Evolutionary conservation across 2,113 vertebrate genomes (phyloP).

Genomic region (Nicator chloris): DNA sequence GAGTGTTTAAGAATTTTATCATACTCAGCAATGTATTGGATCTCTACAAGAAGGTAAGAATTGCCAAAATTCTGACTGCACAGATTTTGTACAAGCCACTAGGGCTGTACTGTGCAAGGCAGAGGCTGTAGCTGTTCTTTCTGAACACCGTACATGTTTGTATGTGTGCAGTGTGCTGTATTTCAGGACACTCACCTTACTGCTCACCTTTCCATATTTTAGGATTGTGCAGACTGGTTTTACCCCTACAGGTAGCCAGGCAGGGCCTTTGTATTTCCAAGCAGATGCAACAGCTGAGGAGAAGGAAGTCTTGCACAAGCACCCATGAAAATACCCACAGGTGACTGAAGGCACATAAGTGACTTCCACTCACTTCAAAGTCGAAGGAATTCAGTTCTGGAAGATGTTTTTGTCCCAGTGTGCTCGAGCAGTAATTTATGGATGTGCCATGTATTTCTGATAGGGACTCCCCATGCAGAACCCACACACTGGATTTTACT

Average conservation of each 20-base stretch:
- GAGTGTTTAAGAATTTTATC: neutral
- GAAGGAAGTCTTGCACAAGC: neutral
- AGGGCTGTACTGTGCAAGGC: neutral
- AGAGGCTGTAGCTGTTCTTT: neutral
- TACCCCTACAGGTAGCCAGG: neutral
- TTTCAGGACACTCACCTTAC: neutral
- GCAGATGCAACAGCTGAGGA: neutral
- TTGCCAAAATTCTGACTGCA: neutral
- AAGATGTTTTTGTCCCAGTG: neutral
- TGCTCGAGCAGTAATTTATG: neutral
- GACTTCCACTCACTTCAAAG: neutral
- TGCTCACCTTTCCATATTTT: neutral
- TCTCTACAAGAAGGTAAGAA: neutral
- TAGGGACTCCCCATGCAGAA: neutral
- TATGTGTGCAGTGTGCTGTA: accelerated
- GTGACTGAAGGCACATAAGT: accelerated
- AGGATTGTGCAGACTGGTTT: neutral
- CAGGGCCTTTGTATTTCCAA: neutral
- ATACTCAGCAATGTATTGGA: neutral
- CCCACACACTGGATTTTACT: neutral
- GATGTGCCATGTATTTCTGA: neutral
- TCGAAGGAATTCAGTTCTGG: neutral
- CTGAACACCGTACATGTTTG: neutral
- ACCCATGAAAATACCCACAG: neutral
- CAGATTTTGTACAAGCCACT: neutral